These are phyloP conservation scores for Rambutsinella grinnellia DNA, from an alignment of 2,888 invertebrate species.

Conservation along the genomic window DNA sequence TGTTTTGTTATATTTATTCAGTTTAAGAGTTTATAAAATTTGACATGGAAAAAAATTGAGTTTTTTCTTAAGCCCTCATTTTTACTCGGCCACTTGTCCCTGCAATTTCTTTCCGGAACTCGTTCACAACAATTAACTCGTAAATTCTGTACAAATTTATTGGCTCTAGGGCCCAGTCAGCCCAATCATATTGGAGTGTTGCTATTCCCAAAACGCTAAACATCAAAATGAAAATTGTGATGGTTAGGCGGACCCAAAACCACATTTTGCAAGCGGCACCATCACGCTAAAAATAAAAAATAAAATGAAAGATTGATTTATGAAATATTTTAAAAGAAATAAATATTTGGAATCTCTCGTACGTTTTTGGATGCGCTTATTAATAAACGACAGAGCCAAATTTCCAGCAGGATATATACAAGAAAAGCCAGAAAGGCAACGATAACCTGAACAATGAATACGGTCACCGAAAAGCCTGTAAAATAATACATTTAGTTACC, in stretches of 20 bases:
- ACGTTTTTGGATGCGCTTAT: conserved; percentile 53
- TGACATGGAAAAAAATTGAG: too few relatives aligned
- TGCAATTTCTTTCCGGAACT: conserved; percentile 56
- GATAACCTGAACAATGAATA: conserved; percentile 38
- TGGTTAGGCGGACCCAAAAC: conserved; percentile 59
- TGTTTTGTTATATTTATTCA: too few relatives aligned
- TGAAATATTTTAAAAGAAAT: not conserved
- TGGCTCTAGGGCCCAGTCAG: conserved; percentile 59
- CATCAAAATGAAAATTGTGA: conserved; percentile 55
- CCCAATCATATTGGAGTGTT: conserved; percentile 55
- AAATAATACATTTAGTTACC: not conserved
- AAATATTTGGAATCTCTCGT: conserved; percentile 2
- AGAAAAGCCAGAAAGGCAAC: conserved; percentile 44
- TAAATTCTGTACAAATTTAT: conserved; percentile 58
- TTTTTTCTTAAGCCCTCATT: conserved; percentile 58
- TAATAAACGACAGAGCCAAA: conserved; percentile 51
- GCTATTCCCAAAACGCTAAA: conserved; percentile 55
- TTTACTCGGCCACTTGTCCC: conserved; percentile 58
- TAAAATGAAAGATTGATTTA: not conserved
- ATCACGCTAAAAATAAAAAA: conserved; percentile 45
- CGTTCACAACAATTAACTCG: conserved; percentile 56
- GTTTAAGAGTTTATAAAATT: too few relatives aligned
- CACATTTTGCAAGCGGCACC: conserved; percentile 57
- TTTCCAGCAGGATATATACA: conserved; percentile 45
- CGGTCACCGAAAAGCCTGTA: not conserved